phyloP scores from a whole-genome alignment of 1,140 invertebrate species.

The Phthorimaea operculella region DNA sequence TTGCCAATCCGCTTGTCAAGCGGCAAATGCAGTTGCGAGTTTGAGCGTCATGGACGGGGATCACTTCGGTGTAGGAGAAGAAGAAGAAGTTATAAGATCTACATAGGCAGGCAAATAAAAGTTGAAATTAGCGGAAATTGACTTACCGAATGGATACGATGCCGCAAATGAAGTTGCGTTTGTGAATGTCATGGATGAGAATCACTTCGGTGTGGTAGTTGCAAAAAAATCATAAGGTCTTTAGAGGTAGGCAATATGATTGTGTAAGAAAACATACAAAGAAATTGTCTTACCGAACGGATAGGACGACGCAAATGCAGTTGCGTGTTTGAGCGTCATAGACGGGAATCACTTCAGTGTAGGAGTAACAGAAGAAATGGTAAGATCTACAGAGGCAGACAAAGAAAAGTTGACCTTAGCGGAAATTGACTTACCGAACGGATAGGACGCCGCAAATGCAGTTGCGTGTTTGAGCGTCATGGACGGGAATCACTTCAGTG shows the following conservation, averaged over 20 bases:
- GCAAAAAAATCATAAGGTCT: too few species aligned
- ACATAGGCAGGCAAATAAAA: too few species aligned
- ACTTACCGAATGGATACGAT: conserved; percentile 21
- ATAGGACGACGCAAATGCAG: conserved; percentile 26
- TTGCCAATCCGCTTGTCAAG: too few species aligned
- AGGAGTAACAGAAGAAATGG: conserved; percentile 19
- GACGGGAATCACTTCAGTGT: conserved; percentile 30
- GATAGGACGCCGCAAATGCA: conserved; percentile 28
- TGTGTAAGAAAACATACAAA: too few species aligned
- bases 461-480: not conserved
- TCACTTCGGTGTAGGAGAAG: conserved; percentile 29
- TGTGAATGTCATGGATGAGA: conserved; percentile 12
- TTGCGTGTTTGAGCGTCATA: conserved; percentile 1
- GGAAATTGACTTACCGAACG: conserved; percentile 15
- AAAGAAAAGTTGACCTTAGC: too few species aligned
- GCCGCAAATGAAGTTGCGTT: conserved; percentile 20
- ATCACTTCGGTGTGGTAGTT: conserved; percentile 29
- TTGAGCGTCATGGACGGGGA: conserved; percentile 15
- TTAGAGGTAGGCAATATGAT: too few species aligned
- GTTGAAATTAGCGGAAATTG: too few species aligned
- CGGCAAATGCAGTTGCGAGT: conserved; percentile 18
- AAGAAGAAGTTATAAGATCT: too few species aligned
- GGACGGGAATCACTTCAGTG: conserved; percentile 29
- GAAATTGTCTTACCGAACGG: conserved; percentile 17
- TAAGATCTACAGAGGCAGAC: too few species aligned